Base-by-base conservation (phyloP, 1,140 invertebrate species). In the Leptinotarsa undecemlineata region DNA sequence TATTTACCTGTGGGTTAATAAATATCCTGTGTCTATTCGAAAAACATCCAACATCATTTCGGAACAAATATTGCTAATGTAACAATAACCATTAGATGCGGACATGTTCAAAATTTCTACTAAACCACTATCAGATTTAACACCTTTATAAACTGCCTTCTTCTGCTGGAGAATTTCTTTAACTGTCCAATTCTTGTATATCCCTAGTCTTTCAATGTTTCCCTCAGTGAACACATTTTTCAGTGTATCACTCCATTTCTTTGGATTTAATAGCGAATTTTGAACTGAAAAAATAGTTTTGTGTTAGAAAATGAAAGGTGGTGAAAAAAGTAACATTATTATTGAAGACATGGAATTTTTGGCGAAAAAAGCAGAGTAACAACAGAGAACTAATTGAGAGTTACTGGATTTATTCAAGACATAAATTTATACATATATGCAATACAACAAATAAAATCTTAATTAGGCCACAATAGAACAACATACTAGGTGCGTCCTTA, bases 21-120 rank as follows among this genome's bases (percentile, higher is more conserved):
- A 48, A 72, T 72, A 72, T 42, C 71, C 71, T 47, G 26, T 72
- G 42, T 72, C 71, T 14, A 72, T 64, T 64, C 71, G 71, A 48
- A 2, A 15, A 19, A 8, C 19, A 47, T 72, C 61, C n/a, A 42
- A 23, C 71, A 72, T 72, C 71, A 72, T 72, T 47, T 72, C 71
- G 13, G 48, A n/a, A 64, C 71, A 72, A 47, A 72, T 72, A 21
- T 17, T 17, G 47, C 71, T 72, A 11, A 72, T 60, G 21, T 72
- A 72, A 48, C 71, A 72, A 13, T 6, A 6, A 19, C 11, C 26
- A 64, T 66, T n/a, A 19, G 13, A 15, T 21, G 33, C 6, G 15
- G 71, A 64, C 15, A 47, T 23, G 20, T 72, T 61, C 47, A 72
- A 64, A 20, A 72, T 26, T 64, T 72, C 71, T 20, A 60, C 33